A percentile compares a stretch with the other conserved stretches of the same genome.
Evolutionary conservation across 2,113 vertebrate species (phyloP).

Genomic region (Strix uralensis): DNA sequence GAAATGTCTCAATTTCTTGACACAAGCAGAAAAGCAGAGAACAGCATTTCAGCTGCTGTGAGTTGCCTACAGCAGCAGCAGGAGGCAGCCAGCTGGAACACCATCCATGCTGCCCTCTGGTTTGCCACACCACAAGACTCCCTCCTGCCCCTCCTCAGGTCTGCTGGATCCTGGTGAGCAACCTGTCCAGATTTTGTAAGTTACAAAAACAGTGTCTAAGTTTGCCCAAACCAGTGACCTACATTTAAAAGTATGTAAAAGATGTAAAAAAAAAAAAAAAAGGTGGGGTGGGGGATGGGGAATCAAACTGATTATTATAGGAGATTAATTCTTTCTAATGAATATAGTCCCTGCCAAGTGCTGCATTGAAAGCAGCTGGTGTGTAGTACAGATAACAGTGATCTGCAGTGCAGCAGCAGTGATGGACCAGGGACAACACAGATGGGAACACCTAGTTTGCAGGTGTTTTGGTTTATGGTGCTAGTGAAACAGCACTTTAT

Average conservation of each 20-base stretch:
- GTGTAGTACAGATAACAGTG: neutral
- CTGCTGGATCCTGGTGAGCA: neutral
- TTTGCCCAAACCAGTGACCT: constrained; percentile 23
- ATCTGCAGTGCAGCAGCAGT: neutral
- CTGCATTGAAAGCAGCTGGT: neutral
- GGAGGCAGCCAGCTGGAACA: neutral
- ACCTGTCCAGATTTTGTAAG: neutral
- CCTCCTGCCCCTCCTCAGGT: neutral
- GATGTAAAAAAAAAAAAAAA: neutral
- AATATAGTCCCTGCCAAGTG: neutral
- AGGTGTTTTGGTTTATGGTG: neutral
- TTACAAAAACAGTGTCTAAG: neutral
- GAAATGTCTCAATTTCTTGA: neutral
- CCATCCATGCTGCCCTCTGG: rapidly evolving
- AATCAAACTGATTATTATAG: neutral
- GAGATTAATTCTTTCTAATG: neutral
- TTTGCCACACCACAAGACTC: neutral
- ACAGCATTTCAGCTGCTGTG: neutral
- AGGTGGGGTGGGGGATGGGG: no score
- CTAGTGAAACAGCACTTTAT: neutral
- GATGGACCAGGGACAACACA: neutral
- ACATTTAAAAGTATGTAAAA: neutral
- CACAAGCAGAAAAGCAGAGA: neutral
- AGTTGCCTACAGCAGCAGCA: neutral
- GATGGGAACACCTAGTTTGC: neutral